Evolutionary conservation across 1,140 invertebrate species (phyloP).

Genomic region (Atta colombica): DNA sequence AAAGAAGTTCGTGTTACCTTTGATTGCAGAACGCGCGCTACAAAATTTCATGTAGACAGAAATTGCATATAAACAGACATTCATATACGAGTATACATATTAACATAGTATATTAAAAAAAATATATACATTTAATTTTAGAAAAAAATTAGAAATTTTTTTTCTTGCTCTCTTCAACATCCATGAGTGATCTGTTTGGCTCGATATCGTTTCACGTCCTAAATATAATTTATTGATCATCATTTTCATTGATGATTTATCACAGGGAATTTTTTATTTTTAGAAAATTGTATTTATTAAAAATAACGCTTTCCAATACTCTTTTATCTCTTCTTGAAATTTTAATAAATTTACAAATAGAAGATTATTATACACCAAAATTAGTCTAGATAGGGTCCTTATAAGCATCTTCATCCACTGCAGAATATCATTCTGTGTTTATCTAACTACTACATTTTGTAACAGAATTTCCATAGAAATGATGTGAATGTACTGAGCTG

Average conservation of each 20-base stretch:
- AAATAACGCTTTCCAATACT: not conserved
- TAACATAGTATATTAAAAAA: not conserved
- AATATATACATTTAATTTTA: not conserved
- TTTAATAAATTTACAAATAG: too few relatives aligned
- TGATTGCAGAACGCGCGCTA: not conserved
- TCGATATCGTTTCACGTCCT: not conserved
- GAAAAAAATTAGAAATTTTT: not conserved
- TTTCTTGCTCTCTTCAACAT: not conserved
- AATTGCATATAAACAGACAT: not conserved
- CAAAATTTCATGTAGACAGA: not conserved
- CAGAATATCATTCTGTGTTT: constrained; percentile 1
- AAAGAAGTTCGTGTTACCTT: constrained; percentile 6
- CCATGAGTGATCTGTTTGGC: not conserved
- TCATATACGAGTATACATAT: not conserved
- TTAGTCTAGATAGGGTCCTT: not conserved
- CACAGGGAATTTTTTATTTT: not conserved
- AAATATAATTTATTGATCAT: constrained; percentile 5
- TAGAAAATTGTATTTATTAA: not conserved
- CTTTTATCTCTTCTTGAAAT: not conserved
- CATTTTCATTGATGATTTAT: not conserved
- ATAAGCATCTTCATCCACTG: not conserved
- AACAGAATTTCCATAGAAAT: constrained; percentile 38
- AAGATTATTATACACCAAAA: not conserved
- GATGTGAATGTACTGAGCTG: not conserved
- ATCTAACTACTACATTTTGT: constrained; percentile 20